These are phyloP conservation scores for Oryctolagus cuniculus DNA, from an alignment of 2,113 vertebrate genomes.

Conservation along the genomic window mOryCun1.1 NC_091432.1:67511501-67512000, in stretches of 20 bases:
- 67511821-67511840: neutral
- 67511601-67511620: constrained; percentile 71
- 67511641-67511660: constrained; percentile 60
- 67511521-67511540: constrained; percentile 54
- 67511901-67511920: constrained; percentile 48
- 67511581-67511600: constrained; percentile 60
- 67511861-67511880: neutral
- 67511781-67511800: constrained; percentile 27
- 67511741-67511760: constrained; percentile 32
- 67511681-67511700: neutral
- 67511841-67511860: no score
- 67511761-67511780: constrained; percentile 25
- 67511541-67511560: constrained; percentile 49
- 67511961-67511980: constrained; percentile 61
- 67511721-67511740: constrained; percentile 51
- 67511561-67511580: constrained; percentile 58
- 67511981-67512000: constrained; percentile 34
- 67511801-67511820: constrained; percentile 48
- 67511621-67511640: constrained; percentile 59
- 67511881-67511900: constrained; percentile 58
- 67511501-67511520: constrained; percentile 31
- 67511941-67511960: constrained; percentile 13
- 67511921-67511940: neutral
- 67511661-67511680: constrained; percentile 21
- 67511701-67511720: neutral